phyloP scores from a whole-genome alignment of 2,797 vertebrate species.

The Scomberomorus guttatus region DNA sequence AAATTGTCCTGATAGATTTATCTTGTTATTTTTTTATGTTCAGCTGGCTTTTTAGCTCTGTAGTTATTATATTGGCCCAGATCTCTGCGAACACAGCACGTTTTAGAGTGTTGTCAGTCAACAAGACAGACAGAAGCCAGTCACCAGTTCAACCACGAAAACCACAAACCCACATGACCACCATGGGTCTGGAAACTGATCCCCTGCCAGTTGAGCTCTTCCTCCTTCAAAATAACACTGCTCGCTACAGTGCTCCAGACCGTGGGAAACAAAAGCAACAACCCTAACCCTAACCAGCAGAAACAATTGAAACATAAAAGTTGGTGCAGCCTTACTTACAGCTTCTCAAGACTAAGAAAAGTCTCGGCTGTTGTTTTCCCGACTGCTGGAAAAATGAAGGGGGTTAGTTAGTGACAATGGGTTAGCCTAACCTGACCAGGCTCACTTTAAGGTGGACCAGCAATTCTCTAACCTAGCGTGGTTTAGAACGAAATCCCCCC shows the following conservation, averaged over 20 bases:
- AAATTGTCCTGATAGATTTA: slow-evolving; percentile 3
- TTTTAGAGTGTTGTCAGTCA: slow-evolving; percentile 31
- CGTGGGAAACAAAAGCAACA: slow-evolving; percentile 49
- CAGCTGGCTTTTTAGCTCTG: background rate
- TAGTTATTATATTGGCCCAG: background rate
- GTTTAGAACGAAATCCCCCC: no score
- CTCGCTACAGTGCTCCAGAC: slow-evolving; percentile 23
- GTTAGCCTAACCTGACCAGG: no score
- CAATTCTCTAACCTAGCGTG: no score
- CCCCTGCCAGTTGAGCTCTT: slow-evolving; percentile 31
- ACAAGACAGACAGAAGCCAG: slow-evolving; percentile 27
- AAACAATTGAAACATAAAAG: slow-evolving; percentile 8
- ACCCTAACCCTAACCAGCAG: no score
- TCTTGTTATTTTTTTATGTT: slow-evolving; percentile 1
- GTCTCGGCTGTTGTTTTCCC: no score
- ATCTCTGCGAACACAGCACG: slow-evolving; percentile 12
- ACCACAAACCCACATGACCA: slow-evolving; percentile 57
- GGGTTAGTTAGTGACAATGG: no score
- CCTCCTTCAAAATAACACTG: slow-evolving; percentile 16
- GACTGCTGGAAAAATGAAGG: no score
- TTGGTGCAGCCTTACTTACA: background rate
- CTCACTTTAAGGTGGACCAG: no score
- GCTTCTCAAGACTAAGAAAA: no score
- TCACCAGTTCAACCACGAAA: slow-evolving; percentile 36
- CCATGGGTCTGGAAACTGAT: slow-evolving; percentile 54